Conservation (phyloP, 2,113 vertebrate species). For the Cyphotilapia sp. region DNA sequence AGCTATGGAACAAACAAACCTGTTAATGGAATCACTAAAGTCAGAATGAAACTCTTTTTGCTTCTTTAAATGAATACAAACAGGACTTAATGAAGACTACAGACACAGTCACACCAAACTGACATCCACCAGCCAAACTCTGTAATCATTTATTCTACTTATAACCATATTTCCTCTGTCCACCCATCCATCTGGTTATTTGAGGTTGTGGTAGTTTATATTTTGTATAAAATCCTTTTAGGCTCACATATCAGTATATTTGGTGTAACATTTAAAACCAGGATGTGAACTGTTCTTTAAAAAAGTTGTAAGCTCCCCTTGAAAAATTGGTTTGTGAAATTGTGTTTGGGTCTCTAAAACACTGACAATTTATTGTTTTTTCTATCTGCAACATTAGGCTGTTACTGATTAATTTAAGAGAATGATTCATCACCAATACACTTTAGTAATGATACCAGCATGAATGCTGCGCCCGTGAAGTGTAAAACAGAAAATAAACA, state of each 20-base stretch:
- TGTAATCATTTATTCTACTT: neutral
- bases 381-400: neutral
- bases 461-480: neutral
- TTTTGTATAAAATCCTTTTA: neutral
- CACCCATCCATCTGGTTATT: neutral
- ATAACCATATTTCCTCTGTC: neutral
- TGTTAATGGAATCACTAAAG: neutral
- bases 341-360: neutral
- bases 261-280: neutral
- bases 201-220: neutral
- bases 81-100: neutral
- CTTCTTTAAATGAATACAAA: neutral
- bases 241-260: neutral
- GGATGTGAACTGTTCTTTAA: neutral
- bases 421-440: neutral
- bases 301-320: neutral
- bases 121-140: neutral
- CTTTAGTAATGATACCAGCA: neutral
- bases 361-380: neutral
- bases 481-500: neutral
- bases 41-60: neutral
- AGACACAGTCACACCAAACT: neutral
- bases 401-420: neutral
- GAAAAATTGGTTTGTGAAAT: neutral
- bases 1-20: slow-evolving; percentile 4